These are phyloP conservation scores for Dascillus cervinus DNA, from an alignment of 2,888 invertebrate genomes.

Conservation along the genomic window DNA sequence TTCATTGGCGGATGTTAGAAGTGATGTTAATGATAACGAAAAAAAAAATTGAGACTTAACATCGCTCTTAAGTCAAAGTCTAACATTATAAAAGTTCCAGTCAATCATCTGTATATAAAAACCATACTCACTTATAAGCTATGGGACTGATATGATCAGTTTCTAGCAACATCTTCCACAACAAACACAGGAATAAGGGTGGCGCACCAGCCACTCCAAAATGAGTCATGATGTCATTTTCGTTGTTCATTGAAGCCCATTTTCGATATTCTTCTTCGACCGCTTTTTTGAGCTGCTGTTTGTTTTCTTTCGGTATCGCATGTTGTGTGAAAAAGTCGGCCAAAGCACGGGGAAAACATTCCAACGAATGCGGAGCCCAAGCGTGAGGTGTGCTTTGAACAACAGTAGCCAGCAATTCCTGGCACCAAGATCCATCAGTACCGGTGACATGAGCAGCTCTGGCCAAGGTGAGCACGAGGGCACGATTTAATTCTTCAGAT, in stretches of 20 bases:
- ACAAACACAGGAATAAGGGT: conserved; percentile 80
- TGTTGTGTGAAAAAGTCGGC: conserved; percentile 87
- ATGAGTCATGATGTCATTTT: conserved; percentile 92
- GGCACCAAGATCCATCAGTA: conserved; percentile 78
- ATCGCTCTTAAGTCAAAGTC: too few relatives aligned
- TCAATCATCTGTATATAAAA: too few relatives aligned
- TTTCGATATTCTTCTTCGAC: conserved; percentile 94
- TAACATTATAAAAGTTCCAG: too few relatives aligned
- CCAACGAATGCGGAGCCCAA: conserved; percentile 89
- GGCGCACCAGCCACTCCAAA: conserved; percentile 92
- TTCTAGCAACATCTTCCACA: conserved; percentile 95
- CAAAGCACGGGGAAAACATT: conserved; percentile 84
- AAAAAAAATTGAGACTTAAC: too few relatives aligned
- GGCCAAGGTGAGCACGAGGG: conserved; percentile 86
- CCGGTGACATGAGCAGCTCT: conserved; percentile 92
- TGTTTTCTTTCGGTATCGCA: conserved; percentile 79
- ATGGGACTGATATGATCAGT: conserved; percentile 89
- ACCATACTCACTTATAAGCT: conserved; percentile 57
- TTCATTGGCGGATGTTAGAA: too few relatives aligned
- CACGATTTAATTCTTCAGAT: conserved; percentile 90
- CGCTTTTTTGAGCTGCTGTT: conserved; percentile 82
- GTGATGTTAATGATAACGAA: too few relatives aligned
- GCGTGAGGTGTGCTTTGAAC: conserved; percentile 93
- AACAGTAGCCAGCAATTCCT: conserved; percentile 80
- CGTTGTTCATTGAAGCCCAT: conserved; percentile 95